Conservation (phyloP, 53 echinoderm and acorn worm species). For the Patiria pectinifera region DNA sequence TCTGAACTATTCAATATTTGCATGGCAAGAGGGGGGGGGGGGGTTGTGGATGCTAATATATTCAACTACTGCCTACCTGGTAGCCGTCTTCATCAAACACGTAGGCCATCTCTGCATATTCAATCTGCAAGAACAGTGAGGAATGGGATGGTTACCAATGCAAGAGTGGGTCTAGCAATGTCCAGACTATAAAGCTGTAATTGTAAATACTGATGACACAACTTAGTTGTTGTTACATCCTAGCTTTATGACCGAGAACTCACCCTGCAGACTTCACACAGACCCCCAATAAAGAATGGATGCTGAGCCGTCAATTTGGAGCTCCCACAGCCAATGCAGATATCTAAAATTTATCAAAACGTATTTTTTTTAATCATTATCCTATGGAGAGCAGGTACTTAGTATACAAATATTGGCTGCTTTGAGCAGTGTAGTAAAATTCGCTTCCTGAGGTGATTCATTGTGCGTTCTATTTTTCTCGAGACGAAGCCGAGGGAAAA, state of each 20-base stretch:
- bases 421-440: too few species aligned
- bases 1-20: too few species aligned
- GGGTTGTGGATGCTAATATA: background rate
- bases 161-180: background rate
- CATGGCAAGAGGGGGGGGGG: too few species aligned
- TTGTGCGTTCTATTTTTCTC: too few species aligned
- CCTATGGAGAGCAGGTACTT: too few species aligned
- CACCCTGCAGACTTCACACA: constrained; percentile 87
- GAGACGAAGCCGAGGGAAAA: too few species aligned
- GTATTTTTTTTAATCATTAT: too few species aligned
- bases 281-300: constrained; percentile 88
- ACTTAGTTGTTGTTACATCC: too few species aligned
- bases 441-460: too few species aligned
- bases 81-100: constrained; percentile 92
- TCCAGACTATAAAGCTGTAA: background rate
- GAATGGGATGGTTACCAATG: background rate
- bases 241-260: background rate
- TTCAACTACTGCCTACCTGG: constrained; percentile 70
- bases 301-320: constrained; percentile 64
- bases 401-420: too few species aligned
- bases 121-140: constrained; percentile 67
- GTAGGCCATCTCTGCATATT: constrained; percentile 86
- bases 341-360: constrained; percentile 48
- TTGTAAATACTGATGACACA: background rate
- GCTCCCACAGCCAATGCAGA: constrained; percentile 94